Conservation (phyloP, 2,888 invertebrate genomes). For the Sminthurinus aureus region DNA sequence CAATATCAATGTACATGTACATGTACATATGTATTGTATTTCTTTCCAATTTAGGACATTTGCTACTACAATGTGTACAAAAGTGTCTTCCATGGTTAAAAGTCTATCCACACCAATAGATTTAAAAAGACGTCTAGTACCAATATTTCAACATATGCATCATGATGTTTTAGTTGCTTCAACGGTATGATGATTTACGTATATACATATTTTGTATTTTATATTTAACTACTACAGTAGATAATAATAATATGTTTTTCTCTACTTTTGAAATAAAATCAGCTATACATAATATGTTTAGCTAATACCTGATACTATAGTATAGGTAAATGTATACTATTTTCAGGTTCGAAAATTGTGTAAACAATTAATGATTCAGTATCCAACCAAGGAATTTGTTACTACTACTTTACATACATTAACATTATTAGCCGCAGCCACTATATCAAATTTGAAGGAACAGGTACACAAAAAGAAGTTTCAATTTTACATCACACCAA, state of each 20-base stretch:
- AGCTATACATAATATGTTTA: too few relatives aligned
- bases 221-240: neutral
- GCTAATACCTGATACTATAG: too few relatives aligned
- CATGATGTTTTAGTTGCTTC: constrained; percentile 80
- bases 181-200: constrained; percentile 67
- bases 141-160: constrained; percentile 92
- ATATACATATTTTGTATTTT: neutral
- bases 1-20: neutral
- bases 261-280: too few relatives aligned
- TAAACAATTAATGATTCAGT: constrained; percentile 75
- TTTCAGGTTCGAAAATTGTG: constrained; percentile 76
- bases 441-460: constrained; percentile 87
- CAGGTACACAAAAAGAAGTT: constrained; percentile 75
- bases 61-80: constrained; percentile 94
- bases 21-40: too few relatives aligned
- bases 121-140: constrained; percentile 87
- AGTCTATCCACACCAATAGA: constrained; percentile 91
- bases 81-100: constrained; percentile 94
- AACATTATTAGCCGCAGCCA: constrained; percentile 86
- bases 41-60: constrained; percentile 73
- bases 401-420: constrained; percentile 84
- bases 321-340: too few relatives aligned
- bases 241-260: neutral
- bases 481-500: neutral
- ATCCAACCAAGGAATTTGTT: constrained; percentile 82